Percentiles rank a stretch among this genome's conserved stretches.
Evolutionary conservation across 2,113 vertebrate species (phyloP).

Genomic region (Fulmarus glacialis): DNA sequence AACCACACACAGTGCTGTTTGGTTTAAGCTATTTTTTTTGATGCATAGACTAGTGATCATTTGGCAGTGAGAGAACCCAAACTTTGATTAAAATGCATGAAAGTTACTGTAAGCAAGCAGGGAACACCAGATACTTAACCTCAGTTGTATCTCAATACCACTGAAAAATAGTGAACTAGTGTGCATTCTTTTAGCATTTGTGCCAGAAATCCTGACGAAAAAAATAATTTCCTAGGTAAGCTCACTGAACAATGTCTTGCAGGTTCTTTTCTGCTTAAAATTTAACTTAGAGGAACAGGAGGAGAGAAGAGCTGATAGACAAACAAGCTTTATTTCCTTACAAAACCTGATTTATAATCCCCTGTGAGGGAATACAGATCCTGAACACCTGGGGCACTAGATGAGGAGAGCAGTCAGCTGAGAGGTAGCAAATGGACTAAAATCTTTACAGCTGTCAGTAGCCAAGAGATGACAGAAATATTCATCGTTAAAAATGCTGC

Average conservation of each 20-base stretch:
- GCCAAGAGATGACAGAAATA: background rate
- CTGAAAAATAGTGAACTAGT: background rate
- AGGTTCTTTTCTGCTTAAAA: background rate
- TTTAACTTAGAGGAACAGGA: background rate
- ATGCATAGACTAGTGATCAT: background rate
- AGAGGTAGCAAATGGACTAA: background rate
- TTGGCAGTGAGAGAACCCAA: background rate
- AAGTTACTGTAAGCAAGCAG: background rate
- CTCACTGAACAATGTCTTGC: background rate
- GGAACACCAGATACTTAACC: background rate
- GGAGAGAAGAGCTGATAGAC: background rate
- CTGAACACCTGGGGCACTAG: background rate
- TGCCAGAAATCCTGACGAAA: background rate
- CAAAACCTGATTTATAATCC: background rate
- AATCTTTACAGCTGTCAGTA: background rate
- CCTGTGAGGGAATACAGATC: background rate
- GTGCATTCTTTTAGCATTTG: background rate
- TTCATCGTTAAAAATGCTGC: background rate
- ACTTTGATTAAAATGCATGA: background rate
- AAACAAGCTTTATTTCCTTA: background rate
- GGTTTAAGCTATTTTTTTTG: background rate
- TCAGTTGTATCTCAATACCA: background rate
- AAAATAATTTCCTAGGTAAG: background rate
- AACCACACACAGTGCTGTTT: background rate
- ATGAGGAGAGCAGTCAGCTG: background rate